These are phyloP conservation scores for Trichonephila clavata DNA, from an alignment of 1,140 invertebrate genomes.

Conservation along the genomic window DNA sequence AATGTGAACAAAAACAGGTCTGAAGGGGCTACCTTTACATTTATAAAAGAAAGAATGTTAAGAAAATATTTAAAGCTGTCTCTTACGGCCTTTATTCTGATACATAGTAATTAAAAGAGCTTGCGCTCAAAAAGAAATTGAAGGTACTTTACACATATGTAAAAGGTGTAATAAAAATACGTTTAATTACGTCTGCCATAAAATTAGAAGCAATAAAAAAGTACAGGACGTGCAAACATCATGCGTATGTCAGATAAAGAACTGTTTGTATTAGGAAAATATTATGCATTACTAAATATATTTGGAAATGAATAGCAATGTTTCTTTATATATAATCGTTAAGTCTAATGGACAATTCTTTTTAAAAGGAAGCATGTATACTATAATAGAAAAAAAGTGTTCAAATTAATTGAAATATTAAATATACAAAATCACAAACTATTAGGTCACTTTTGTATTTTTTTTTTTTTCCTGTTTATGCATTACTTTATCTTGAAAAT, in stretches of 20 bases:
- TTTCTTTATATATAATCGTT: neutral
- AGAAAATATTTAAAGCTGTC: conserved; percentile 48
- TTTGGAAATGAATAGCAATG: neutral
- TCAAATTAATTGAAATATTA: no score
- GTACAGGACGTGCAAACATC: neutral
- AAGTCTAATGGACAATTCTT: neutral
- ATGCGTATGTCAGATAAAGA: neutral
- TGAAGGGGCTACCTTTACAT: neutral
- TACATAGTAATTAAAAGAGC: conserved; percentile 55
- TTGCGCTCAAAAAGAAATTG: conserved; percentile 38
- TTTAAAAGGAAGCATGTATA: neutral
- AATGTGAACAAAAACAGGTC: neutral
- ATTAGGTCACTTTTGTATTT: no score
- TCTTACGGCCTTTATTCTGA: conserved; percentile 2
- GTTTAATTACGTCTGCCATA: conserved; percentile 21
- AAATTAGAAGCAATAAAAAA: conserved; percentile 23
- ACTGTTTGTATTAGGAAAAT: neutral
- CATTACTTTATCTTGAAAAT: no score
- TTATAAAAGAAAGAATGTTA: conserved; percentile 40
- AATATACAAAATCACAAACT: no score
- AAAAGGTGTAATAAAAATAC: conserved; percentile 52
- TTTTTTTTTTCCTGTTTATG: no score
- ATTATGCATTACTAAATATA: neutral
- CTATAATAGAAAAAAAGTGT: no score
- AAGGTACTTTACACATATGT: neutral